Evolutionary conservation across 2,797 vertebrate genomes (phyloP).

Genomic region (Discoglossus pictus): DNA sequence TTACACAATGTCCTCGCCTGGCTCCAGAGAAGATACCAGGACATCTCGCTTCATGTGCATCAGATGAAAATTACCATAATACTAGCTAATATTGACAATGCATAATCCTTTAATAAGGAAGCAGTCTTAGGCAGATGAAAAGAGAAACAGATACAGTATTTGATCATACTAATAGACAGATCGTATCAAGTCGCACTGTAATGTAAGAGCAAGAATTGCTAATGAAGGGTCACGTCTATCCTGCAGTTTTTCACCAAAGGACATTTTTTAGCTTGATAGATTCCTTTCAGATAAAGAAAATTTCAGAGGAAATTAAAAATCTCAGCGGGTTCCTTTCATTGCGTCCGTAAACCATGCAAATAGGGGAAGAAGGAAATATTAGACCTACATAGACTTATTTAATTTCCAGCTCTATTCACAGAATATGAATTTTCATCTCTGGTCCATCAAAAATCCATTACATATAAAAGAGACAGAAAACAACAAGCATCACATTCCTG

Average conservation of each 20-base stretch:
- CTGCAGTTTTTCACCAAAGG: slow-evolving; percentile 44
- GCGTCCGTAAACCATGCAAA: slow-evolving; percentile 1
- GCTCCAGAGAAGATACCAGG: too few species aligned
- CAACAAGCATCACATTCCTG: too few species aligned
- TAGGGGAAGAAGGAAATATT: slow-evolving; percentile 2
- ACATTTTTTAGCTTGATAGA: slow-evolving; percentile 48
- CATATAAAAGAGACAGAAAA: too few species aligned
- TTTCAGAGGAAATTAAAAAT: slow-evolving; percentile 46
- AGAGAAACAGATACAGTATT: slow-evolving; percentile 3
- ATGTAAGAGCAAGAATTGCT: slow-evolving; percentile 18
- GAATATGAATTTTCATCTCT: background rate
- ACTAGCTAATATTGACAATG: too few species aligned
- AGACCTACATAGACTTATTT: slow-evolving; percentile 3
- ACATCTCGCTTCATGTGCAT: too few species aligned
- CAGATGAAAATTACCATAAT: too few species aligned
- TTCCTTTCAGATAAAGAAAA: slow-evolving; percentile 54
- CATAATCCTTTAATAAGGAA: slow-evolving; percentile 7
- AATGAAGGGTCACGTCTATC: slow-evolving; percentile 37
- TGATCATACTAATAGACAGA: slow-evolving; percentile 16
- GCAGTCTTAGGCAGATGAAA: slow-evolving; percentile 3
- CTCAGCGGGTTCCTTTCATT: slow-evolving; percentile 45
- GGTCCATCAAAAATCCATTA: background rate
- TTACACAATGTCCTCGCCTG: too few species aligned
- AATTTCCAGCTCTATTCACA: background rate
- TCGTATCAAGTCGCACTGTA: slow-evolving; percentile 8